Base-by-base conservation (phyloP, 2,888 invertebrate genomes). In the Volucella zonaria region DNA sequence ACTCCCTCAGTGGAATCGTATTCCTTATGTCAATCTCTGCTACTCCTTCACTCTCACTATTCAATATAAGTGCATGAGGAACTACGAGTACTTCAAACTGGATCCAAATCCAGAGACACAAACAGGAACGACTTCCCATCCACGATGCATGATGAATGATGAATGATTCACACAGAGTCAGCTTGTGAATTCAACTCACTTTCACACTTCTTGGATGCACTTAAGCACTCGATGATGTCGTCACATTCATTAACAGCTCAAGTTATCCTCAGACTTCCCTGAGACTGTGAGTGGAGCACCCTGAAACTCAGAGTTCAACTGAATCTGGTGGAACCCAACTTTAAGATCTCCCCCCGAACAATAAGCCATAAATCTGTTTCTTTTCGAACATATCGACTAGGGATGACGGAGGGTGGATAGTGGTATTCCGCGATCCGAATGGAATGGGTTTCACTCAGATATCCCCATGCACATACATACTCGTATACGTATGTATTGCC, bases 31-130 rank as follows among this genome's bases (percentile, higher is more conserved):
- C 75, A 76, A 67, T 76, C 75, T 62, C 61, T 10, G 73, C 61
- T 23, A 14, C 70, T 82, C 71, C 51, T 31, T 31, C 31, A 31
- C 31, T 18, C 62, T 70, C 64, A 70, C 47, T 31, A 81, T 81
- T 75, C 75, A 81, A 23, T 66, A 76, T 61, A 49, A 76, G 71
- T 71, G 76, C 81, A 77, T 70, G 54, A 68, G 62, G 43, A 61
- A 52, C 62, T 42, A 4, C 31, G 31, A 31, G 43, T 42, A 11
- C 1, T 18, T 45, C 47, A 23, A 12, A 38, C 18, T 49, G 23
- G 11, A 11, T 11, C 31, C 54, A 23, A 8, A 31, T 31, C 31
- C 31, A 31, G 31, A 31, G 31, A 31, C 31, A 31, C 31, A 31
- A 31, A 31, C 31, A 31, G 6, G 2, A 1, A 31, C 4, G 6